phyloP scores from a whole-genome alignment of 2,888 invertebrate species.

The Rhagium mordax region DNA sequence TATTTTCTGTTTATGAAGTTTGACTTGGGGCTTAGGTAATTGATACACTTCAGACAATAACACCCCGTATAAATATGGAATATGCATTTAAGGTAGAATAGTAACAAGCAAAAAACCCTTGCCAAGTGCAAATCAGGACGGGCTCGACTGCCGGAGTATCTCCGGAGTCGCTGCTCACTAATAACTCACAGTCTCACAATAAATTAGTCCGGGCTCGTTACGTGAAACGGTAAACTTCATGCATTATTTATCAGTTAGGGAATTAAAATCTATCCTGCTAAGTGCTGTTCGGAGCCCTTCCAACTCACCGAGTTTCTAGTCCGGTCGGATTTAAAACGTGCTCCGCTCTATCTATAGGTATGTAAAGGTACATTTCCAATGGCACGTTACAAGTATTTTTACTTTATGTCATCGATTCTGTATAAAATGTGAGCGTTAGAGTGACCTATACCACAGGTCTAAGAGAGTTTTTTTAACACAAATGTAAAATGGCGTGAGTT shows the following conservation, averaged over 20 bases:
- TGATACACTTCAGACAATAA: too few species aligned
- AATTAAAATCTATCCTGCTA: conserved; percentile 24
- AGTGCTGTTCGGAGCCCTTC: conserved; percentile 18
- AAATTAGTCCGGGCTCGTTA: conserved; percentile 54
- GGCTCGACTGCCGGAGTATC: conserved; percentile 1
- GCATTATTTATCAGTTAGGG: conserved; percentile 52
- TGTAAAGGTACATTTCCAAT: not conserved
- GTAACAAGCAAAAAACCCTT: not conserved
- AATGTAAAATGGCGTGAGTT: too few species aligned
- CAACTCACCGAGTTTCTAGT: conserved; percentile 4
- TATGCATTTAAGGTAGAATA: not conserved
- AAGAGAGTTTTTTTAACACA: too few species aligned
- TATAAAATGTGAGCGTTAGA: not conserved
- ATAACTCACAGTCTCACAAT: conserved; percentile 54
- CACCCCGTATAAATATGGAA: not conserved
- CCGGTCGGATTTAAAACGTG: not conserved
- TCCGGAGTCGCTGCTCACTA: conserved; percentile 35
- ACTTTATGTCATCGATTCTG: not conserved
- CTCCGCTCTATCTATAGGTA: not conserved
- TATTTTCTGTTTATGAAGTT: too few species aligned
- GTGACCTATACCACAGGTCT: too few species aligned
- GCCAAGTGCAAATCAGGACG: conserved; percentile 1
- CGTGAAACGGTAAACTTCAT: conserved; percentile 55
- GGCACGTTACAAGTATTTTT: not conserved
- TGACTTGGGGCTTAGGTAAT: too few species aligned